Percentiles rank a stretch among this genome's conserved stretches.
Conservation (phyloP, 2,113 vertebrate species). For the Pachyramphus minor region DNA sequence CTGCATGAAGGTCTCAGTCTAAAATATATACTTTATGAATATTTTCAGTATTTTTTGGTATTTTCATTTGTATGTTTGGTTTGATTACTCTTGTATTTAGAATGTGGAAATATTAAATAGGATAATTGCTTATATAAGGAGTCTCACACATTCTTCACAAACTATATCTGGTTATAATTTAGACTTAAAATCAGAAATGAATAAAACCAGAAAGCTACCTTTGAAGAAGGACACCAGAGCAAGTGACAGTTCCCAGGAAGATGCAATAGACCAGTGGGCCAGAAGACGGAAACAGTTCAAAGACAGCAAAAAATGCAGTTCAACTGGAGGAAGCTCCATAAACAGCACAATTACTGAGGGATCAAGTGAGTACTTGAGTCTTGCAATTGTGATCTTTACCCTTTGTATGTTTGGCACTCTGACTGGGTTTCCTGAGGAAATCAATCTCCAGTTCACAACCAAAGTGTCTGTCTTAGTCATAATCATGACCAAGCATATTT, state of each 20-base stretch:
- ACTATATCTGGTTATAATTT: constrained; percentile 30
- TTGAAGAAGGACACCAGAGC: constrained; percentile 64
- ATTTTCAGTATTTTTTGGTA: background rate
- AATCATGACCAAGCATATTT: background rate
- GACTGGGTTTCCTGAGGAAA: background rate
- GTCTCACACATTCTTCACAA: background rate
- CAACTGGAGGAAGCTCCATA: constrained; percentile 80
- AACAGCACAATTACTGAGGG: constrained; percentile 85
- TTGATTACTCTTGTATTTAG: background rate
- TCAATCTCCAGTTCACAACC: background rate
- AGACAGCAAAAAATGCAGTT: constrained; percentile 82
- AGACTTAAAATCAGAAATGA: constrained; percentile 72
- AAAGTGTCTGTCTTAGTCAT: background rate
- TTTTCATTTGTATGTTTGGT: background rate
- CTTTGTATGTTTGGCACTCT: background rate
- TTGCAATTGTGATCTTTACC: background rate
- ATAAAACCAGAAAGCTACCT: constrained; percentile 66
- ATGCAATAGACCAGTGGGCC: constrained; percentile 80
- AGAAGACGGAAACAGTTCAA: constrained; percentile 83
- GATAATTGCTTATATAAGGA: background rate
- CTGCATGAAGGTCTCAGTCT: background rate
- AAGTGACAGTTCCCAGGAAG: constrained; percentile 70
- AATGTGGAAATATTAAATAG: background rate
- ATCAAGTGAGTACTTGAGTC: constrained; percentile 72
- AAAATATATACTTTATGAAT: background rate